A percentile compares a stretch with the other conserved stretches of the same genome.
Evolutionary conservation across 2,797 vertebrate species (phyloP).

Genomic region (Erithacus rubecula): DNA sequence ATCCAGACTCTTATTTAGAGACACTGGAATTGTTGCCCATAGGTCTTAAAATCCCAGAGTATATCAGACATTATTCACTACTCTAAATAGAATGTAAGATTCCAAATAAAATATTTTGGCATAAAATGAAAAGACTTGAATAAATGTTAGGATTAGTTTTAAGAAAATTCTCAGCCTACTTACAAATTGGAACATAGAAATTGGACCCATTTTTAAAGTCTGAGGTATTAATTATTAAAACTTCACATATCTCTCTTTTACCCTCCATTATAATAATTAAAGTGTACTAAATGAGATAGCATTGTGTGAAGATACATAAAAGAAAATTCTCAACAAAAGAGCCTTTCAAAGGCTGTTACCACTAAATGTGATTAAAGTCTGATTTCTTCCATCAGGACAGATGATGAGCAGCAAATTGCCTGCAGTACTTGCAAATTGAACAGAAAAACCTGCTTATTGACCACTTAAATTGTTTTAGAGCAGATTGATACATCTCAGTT

Average conservation of each 20-base stretch:
- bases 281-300: not conserved
- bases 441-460: conserved; percentile 23
- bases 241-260: not conserved
- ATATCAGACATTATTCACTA: not conserved
- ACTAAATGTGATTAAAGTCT: conserved; percentile 37
- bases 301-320: conserved; percentile 26
- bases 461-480: conserved; percentile 33
- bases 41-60: not conserved
- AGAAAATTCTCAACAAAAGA: not conserved
- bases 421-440: conserved; percentile 20
- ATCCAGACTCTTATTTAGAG: not conserved
- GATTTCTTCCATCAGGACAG: conserved; percentile 20
- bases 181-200: not conserved
- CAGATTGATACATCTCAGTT: conserved; percentile 22
- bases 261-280: not conserved
- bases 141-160: not conserved
- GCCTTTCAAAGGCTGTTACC: conserved; percentile 2
- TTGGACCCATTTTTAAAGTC: not conserved
- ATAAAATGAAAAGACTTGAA: not conserved
- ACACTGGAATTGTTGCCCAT: not conserved
- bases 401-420: conserved; percentile 12
- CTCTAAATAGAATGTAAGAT: not conserved
- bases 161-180: not conserved
- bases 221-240: conserved; percentile 1
- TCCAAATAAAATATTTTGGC: not conserved